These are phyloP conservation scores for Aplysina aerophoba DNA, from an alignment of 37 sponge, comb jelly and placozoan species.

Conservation along the genomic window DNA sequence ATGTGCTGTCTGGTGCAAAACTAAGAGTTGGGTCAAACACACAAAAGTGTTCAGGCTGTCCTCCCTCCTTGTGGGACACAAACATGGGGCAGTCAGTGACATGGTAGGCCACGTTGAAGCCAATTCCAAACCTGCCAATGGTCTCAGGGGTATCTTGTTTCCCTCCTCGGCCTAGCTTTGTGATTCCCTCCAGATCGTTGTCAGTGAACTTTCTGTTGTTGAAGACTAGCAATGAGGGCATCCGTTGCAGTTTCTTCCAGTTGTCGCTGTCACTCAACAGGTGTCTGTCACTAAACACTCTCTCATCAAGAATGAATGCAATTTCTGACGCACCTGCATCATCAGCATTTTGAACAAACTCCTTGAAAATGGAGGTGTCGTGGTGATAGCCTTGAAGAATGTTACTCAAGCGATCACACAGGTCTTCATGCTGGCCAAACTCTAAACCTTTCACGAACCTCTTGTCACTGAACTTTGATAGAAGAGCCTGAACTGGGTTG, in stretches of 20 bases:
- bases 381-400: slow-evolving; percentile 66
- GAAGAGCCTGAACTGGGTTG: slow-evolving; percentile 42
- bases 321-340: slow-evolving; percentile 84
- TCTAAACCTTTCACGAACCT: slow-evolving; percentile 55
- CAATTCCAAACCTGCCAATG: slow-evolving; percentile 88
- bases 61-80: slow-evolving; percentile 48
- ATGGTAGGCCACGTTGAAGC: slow-evolving; percentile 89
- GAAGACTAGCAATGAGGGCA: slow-evolving; percentile 67
- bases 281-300: slow-evolving; percentile 24
- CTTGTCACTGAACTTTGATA: slow-evolving; percentile 41
- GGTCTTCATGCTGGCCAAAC: slow-evolving; percentile 77
- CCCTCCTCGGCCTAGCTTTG: slow-evolving; percentile 77
- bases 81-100: slow-evolving; percentile 87
- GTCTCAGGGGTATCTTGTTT: slow-evolving; percentile 56
- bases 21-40: slow-evolving; percentile 67
- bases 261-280: slow-evolving; percentile 33
- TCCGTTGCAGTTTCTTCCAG: slow-evolving; percentile 62
- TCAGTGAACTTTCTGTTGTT: slow-evolving; percentile 78
- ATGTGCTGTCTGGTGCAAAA: slow-evolving; percentile 33
- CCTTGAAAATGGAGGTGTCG: slow-evolving; percentile 73
- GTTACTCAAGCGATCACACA: slow-evolving; percentile 73
- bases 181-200: slow-evolving; percentile 71
- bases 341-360: slow-evolving; percentile 87
- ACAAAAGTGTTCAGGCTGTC: slow-evolving; percentile 66
- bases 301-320: slow-evolving; percentile 67